phyloP scores from a whole-genome alignment of 2,888 invertebrate genomes.

The Drosophila pegasa region DNA sequence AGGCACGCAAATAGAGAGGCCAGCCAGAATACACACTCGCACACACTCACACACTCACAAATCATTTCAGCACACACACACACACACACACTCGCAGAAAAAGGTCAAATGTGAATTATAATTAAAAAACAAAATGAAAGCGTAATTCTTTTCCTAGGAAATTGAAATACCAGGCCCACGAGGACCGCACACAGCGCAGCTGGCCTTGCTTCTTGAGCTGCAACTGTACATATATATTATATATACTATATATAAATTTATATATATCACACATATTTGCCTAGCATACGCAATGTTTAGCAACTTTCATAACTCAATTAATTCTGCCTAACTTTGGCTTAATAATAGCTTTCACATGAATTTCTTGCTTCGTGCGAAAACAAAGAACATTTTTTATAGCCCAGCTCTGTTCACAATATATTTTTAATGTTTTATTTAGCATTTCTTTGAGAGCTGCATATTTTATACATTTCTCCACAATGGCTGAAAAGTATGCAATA shows the following conservation, averaged over 20 bases:
- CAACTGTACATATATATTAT: not conserved
- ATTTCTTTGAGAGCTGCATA: not conserved
- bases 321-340: not conserved
- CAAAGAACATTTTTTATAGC: not conserved
- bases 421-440: not conserved
- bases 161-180: conserved; percentile 64
- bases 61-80: conserved; percentile 17
- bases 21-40: conserved; percentile 3
- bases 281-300: not conserved
- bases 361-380: not conserved
- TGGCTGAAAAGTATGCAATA: conserved; percentile 12
- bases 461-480: not conserved
- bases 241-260: not conserved
- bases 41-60: conserved; percentile 17
- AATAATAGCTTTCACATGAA: conserved; percentile 6
- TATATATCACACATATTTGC: conserved; percentile 21
- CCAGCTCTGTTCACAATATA: not conserved
- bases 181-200: conserved; percentile 16
- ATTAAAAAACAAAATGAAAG: conserved; percentile 59
- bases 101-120: conserved; percentile 61
- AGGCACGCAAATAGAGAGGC: conserved; percentile 31
- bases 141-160: conserved; percentile 66
- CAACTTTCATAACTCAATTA: conserved; percentile 1
- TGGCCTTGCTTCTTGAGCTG: conserved; percentile 8
- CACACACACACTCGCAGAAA: conserved; percentile 24